Percentiles rank a stretch among this genome's conserved stretches.
Conservation (phyloP, 2,113 vertebrate species). For the Balaenoptera acutorostrata region DNA sequence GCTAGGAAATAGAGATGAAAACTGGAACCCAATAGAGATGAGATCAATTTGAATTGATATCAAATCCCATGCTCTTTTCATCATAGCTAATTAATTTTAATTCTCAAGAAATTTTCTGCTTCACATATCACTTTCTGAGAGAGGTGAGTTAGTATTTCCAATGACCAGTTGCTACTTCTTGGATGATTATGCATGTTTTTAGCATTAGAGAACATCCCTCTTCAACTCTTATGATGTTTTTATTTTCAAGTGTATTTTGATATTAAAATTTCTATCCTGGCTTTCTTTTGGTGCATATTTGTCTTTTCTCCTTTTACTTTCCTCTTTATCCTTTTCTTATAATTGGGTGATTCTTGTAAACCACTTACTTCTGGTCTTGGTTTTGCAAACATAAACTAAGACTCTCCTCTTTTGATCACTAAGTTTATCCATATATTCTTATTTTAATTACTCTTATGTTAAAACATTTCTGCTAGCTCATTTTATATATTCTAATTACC, state of each 20-base stretch:
- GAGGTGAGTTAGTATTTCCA: not conserved
- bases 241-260: not conserved
- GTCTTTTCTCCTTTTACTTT: not conserved
- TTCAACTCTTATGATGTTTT: not conserved
- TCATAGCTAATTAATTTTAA: not conserved
- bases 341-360: not conserved
- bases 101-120: not conserved
- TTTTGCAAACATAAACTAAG: not conserved
- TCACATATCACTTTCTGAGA: not conserved
- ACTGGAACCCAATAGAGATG: not conserved
- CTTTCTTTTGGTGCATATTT: not conserved
- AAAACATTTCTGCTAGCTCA: not conserved
- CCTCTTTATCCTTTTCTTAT: not conserved
- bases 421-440: not conserved
- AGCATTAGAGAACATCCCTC: not conserved
- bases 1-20: not conserved
- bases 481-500: not conserved
- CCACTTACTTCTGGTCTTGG: not conserved
- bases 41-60: not conserved
- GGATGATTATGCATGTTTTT: not conserved
- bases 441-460: not conserved
- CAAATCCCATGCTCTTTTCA: not conserved
- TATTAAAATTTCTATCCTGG: not conserved
- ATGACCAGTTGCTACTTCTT: not conserved
- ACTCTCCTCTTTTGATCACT: not conserved